Evolutionary conservation across 2,113 vertebrate species (phyloP).

Genomic region (Prietella phreatophila): DNA sequence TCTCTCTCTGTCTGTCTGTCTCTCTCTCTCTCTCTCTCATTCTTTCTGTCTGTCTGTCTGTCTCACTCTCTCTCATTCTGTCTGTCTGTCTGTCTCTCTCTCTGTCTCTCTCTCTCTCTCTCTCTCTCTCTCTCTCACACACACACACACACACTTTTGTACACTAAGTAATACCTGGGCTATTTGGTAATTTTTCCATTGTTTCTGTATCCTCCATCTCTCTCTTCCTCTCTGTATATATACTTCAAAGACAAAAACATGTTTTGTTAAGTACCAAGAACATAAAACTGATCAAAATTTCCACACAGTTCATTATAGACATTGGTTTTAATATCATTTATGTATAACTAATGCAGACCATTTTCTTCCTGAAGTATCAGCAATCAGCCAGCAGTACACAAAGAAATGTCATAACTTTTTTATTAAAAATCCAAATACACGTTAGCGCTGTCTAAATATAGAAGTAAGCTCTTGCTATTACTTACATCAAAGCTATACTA

Average conservation of each 20-base stretch:
- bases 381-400: not conserved
- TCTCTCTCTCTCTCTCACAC: not conserved
- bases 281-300: not conserved
- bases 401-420: too few species aligned
- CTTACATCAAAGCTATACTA: not conserved
- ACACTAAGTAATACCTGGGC: not conserved
- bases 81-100: slow-evolving; percentile 17
- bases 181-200: not conserved
- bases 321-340: too few species aligned
- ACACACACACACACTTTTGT: not conserved
- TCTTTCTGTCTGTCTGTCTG: not conserved
- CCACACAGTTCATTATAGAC: too few species aligned
- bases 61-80: not conserved
- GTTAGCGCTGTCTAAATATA: not conserved
- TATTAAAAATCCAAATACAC: not conserved
- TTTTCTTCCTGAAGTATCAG: not conserved
- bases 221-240: slow-evolving; percentile 39
- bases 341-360: too few species aligned
- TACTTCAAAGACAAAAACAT: not conserved
- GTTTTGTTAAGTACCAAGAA: not conserved
- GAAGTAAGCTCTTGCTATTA: not conserved
- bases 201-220: not conserved
- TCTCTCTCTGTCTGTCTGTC: slow-evolving; percentile 23
- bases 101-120: not conserved
- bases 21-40: not conserved